A percentile compares a stretch with the other conserved stretches of the same genome.
Conservation (phyloP, 2,888 invertebrate genomes). For the Metallyticus violacea region DNA sequence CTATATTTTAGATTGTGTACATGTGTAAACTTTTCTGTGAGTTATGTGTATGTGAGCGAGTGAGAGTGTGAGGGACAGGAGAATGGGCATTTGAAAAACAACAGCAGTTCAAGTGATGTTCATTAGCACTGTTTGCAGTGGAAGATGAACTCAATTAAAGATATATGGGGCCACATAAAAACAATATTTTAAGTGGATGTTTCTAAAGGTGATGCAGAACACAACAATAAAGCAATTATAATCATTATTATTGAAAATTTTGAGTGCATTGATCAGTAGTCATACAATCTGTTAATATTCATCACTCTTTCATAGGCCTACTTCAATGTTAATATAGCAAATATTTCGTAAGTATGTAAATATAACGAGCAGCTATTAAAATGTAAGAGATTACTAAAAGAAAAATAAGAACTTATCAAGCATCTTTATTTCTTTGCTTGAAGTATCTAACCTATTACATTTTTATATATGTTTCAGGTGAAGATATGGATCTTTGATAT, state of each 20-base stretch:
- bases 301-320: constrained; percentile 7
- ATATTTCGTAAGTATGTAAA: constrained; percentile 1
- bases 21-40: background rate
- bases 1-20: background rate
- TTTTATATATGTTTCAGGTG: background rate
- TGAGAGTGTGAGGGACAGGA: background rate
- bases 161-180: background rate
- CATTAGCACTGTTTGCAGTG: background rate
- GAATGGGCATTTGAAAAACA: background rate
- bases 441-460: background rate
- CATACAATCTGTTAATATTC: background rate
- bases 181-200: background rate
- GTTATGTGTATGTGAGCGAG: background rate
- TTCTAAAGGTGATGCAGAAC: background rate
- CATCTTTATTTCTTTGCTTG: background rate
- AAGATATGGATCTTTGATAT: background rate
- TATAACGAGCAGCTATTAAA: background rate
- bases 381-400: background rate
- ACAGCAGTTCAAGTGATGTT: background rate
- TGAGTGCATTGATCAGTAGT: background rate
- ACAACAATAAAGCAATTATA: no score
- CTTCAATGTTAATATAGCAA: constrained; percentile 1
- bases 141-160: background rate
- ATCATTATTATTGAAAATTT: background rate
- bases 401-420: background rate